Evolutionary conservation across 2,797 vertebrate species (phyloP).

Genomic region (Hypotaenidia okinawae): DNA sequence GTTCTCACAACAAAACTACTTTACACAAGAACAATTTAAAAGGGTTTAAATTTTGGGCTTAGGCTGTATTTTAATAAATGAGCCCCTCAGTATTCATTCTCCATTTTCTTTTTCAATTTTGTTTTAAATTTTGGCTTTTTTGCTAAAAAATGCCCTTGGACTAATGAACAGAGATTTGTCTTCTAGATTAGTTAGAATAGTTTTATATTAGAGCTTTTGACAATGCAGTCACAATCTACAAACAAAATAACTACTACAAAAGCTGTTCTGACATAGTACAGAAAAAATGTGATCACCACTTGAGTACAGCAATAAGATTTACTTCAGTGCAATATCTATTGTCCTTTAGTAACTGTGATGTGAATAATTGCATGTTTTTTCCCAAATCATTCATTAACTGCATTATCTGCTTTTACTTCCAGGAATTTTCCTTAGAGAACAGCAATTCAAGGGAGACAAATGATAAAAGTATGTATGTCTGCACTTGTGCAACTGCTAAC

Average conservation of each 20-base stretch:
- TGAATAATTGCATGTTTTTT: background rate
- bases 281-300: background rate
- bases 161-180: background rate
- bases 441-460: background rate
- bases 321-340: background rate
- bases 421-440: slow-evolving; percentile 10
- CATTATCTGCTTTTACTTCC: background rate
- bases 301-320: background rate
- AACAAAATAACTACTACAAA: background rate
- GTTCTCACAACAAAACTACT: background rate
- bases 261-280: background rate
- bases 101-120: fast-evolving
- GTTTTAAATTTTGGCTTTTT: background rate
- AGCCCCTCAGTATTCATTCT: background rate
- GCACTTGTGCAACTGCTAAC: background rate
- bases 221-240: background rate
- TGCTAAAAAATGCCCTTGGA: background rate
- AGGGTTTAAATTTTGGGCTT: background rate
- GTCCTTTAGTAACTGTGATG: background rate
- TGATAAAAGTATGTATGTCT: background rate
- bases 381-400: background rate
- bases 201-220: background rate
- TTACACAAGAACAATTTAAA: background rate
- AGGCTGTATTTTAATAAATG: background rate
- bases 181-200: background rate